Evolutionary conservation across 2,888 invertebrate genomes (phyloP), one percentile per base, ranked within the genome.

Genomic region (Scaptomyza polygonia): DNA sequence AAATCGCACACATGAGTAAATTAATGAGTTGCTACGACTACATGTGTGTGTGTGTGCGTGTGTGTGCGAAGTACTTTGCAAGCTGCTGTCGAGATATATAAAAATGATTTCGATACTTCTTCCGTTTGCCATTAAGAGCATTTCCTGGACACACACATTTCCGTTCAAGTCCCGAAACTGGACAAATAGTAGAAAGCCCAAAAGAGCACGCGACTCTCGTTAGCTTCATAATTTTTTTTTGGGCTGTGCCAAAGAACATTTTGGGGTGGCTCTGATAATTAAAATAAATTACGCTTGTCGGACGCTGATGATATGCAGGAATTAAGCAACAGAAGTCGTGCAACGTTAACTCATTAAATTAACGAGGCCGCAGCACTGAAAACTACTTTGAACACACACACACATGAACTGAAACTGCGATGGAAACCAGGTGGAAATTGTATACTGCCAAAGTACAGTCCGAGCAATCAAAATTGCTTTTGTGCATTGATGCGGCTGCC

Each of bases 251-350:
- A 32, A 48, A 48, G 18, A 12, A 29, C 12, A 7, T 8, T 25
- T 11, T 57, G 52, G 42, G 36, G 48, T 25, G 51, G 56, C 55
- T 73, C 9, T 12, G 82, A 88, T 88, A 88, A 89, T 89, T 88
- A 89, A 89, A 89, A 89, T 89, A 86, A 89, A 89, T 89, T 86
- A 88, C 85, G 75, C 78, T 78, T 76, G 84, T 73, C 75, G 73
- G 18, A 34, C 64, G 54, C 51, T 39, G 64, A 39, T 64, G 77
- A 76, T 66, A 69, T 77, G 55, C 69, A 39, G 74, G 77, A 83
- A 84, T 88, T 86, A 77, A 82, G 74, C 77, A 72, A 67, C 74
- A 77, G 68, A 58, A 55, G 77, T 74, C 64, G 45, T 25, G 47
- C 52, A 43, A 61, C 45, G 68, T 62, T 36, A 42, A 48, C 62